Percentiles rank a stretch among this genome's conserved stretches.
phyloP scores from a whole-genome alignment of 2,797 vertebrate genomes.

The Geotrypetes seraphini region DNA sequence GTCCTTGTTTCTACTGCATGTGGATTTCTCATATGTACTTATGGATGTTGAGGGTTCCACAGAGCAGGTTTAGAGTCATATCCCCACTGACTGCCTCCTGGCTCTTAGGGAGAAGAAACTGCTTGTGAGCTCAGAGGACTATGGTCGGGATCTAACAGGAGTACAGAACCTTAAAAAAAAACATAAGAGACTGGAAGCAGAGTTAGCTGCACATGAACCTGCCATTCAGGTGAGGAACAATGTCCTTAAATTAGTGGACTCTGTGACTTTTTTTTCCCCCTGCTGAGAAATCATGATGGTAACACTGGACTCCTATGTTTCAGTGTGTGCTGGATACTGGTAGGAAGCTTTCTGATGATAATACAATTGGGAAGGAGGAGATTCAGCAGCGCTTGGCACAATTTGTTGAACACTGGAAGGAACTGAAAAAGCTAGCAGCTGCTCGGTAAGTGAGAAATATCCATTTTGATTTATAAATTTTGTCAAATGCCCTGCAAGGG shows the following conservation, averaged over 20 bases:
- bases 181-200: slow-evolving; percentile 92
- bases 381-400: slow-evolving; percentile 92
- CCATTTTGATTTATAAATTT: no score
- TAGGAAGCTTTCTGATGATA: slow-evolving; percentile 91
- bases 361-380: slow-evolving; percentile 95
- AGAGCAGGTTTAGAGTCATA: no score
- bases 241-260: background rate
- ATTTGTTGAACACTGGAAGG: slow-evolving; percentile 95
- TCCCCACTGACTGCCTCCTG: background rate
- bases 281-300: background rate
- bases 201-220: slow-evolving; percentile 88
- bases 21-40: no score
- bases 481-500: no score
- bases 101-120: slow-evolving; percentile 85
- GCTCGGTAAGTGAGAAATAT: slow-evolving; percentile 70
- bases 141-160: slow-evolving; percentile 91
- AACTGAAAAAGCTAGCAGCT: slow-evolving; percentile 83
- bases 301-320: background rate
- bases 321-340: slow-evolving; percentile 93
- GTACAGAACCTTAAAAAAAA: slow-evolving; percentile 98
- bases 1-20: no score
- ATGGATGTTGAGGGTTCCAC: no score
- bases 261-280: rapidly evolving
- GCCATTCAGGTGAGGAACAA: slow-evolving; percentile 83
- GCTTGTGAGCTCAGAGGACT: slow-evolving; percentile 93